phyloP scores from a whole-genome alignment of 1,140 invertebrate species.

The Cephus cinctus region DNA sequence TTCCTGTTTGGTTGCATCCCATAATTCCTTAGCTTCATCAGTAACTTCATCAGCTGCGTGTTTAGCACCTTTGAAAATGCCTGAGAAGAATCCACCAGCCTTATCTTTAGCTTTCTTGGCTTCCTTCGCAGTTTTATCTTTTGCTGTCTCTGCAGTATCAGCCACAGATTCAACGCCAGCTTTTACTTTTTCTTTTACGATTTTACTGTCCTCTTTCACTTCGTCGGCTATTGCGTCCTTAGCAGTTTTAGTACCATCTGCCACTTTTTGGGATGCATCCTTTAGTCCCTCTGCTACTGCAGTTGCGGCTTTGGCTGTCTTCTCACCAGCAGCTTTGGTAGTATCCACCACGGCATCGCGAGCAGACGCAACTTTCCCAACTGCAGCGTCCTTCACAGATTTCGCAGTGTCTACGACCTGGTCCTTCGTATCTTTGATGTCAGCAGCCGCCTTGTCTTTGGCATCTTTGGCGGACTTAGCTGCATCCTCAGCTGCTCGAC shows the following conservation, averaged over 20 bases:
- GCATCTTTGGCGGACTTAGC: constrained; percentile 17
- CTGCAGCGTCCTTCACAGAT: constrained; percentile 12
- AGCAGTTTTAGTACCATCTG: not conserved
- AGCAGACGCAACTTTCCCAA: constrained; percentile 17
- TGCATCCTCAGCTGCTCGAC: constrained; percentile 5
- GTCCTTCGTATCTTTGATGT: constrained; percentile 9
- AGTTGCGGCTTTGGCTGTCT: constrained; percentile 6
- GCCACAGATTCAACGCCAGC: constrained; percentile 5
- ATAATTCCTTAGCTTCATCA: constrained; percentile 24
- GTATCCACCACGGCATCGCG: constrained; percentile 8
- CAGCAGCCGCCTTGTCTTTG: constrained; percentile 19
- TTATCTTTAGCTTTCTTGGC: constrained; percentile 22
- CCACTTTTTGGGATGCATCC: not conserved
- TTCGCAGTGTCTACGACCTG: constrained; percentile 10
- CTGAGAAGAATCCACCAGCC: constrained; percentile 20
- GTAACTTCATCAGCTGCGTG: constrained; percentile 16
- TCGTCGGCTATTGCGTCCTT: constrained; percentile 9
- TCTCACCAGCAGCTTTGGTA: constrained; percentile 9
- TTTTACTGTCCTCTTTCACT: constrained; percentile 6
- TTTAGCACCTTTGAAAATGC: constrained; percentile 31
- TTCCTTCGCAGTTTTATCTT: constrained; percentile 13
- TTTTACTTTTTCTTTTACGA: constrained; percentile 10
- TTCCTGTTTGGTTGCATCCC: constrained; percentile 22
- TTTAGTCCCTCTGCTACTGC: not conserved
- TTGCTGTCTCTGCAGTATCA: not conserved